Base-by-base conservation (phyloP, 2,797 vertebrate species). In the Pangasius sanitwongsei region DNA sequence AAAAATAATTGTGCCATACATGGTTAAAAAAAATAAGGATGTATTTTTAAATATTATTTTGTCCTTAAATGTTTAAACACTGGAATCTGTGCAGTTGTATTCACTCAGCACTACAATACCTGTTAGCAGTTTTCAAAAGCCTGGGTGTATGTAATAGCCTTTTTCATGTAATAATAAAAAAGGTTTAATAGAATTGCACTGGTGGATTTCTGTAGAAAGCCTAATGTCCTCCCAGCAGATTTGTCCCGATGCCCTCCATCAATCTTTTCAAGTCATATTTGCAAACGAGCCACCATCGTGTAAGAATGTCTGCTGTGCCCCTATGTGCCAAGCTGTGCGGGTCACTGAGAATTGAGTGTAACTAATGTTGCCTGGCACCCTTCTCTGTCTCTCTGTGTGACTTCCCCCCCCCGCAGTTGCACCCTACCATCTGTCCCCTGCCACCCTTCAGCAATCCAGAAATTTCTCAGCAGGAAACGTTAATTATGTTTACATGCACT, bases 281-380 rank as follows among this genome's bases (percentile, higher is more conserved):
- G 88, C 89, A 90, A 91, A 96, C 95, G 94, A 95, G 94, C 94
- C 94, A 93, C 94, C 94, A 92, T 92, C 92, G 92, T 92, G 94
- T 92, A 93, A 92, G 92, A 94, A 96, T 92, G 91, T 95, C 93
- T 92, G 94, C 93, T 92, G 90, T 91, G 87, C 92, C 93, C 94
- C 94, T 94, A 92, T 92, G 93, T 95, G 94, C 95, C 93, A 95
- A 94, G 95, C 95, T 94, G 92, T 70, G 90, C 89, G 92, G 94
- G 93, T 92, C 92, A 93, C 94, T 94, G 95, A 95, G 96, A 96
- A 96, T 96, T 96, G 95, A 95, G 94, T 95, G 95, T 96, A 95
- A 95, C 96, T 96, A 96, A 97, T 96, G 92, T 93, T 86, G 92
- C 94, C 93, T 96, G 95, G 95, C 96, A 96, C 83, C 70, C 86